Conservation (phyloP, 2,113 vertebrate genomes). For the Orientallactaga bullata region DNA sequence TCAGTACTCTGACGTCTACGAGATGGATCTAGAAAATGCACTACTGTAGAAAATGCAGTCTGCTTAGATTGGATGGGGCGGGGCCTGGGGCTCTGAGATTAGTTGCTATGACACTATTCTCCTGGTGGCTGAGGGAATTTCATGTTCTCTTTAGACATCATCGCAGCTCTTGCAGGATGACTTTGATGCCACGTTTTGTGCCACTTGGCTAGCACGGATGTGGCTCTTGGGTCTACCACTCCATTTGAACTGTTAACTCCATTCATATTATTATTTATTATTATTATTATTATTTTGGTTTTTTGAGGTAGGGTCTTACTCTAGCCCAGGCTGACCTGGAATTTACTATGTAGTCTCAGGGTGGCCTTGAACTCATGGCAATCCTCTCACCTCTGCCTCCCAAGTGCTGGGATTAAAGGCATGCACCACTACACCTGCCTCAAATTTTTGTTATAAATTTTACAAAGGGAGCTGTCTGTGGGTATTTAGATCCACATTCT, state of each 20-base stretch:
- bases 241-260: slow-evolving; percentile 97
- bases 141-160: slow-evolving; percentile 98
- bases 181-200: slow-evolving; percentile 96
- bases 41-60: slow-evolving; percentile 91
- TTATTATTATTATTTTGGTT: no score
- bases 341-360: no score
- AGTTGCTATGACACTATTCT: slow-evolving; percentile 96
- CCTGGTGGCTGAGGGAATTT: slow-evolving; percentile 97
- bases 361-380: no score
- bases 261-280: slow-evolving; percentile 97
- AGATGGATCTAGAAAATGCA: slow-evolving; percentile 80
- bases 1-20: slow-evolving; percentile 90
- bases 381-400: no score
- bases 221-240: slow-evolving; percentile 95
- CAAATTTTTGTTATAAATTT: no score
- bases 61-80: slow-evolving; percentile 85
- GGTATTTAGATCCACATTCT: no score
- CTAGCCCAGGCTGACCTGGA: no score
- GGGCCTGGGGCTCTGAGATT: slow-evolving; percentile 83
- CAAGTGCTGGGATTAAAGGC: no score
- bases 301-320: no score
- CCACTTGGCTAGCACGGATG: slow-evolving; percentile 94
- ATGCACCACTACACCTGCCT: no score
- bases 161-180: slow-evolving; percentile 96
- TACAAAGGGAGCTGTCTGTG: no score